Percentiles rank a stretch among this genome's conserved stretches.
Evolutionary conservation across 1,140 invertebrate genomes (phyloP).

Genomic region (Arctopsyche grandis): DNA sequence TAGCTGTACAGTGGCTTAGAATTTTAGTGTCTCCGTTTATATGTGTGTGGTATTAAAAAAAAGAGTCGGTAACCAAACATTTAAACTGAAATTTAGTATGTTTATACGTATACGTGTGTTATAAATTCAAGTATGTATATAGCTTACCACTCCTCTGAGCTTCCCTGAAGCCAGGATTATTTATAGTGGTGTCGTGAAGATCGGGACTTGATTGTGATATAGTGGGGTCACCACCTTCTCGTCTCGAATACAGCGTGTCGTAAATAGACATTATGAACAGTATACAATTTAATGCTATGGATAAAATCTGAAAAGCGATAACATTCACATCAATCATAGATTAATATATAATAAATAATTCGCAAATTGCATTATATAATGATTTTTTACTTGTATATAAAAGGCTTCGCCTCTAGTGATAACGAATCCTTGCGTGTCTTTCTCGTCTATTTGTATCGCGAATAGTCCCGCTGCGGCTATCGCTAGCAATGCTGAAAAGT

Average conservation of each 20-base stretch:
- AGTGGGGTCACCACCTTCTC: conserved; percentile 81
- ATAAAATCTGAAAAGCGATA: conserved; percentile 72
- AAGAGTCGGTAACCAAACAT: no score
- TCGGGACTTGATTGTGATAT: conserved; percentile 68
- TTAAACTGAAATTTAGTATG: no score
- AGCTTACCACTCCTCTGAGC: conserved; percentile 68
- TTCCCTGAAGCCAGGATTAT: conserved; percentile 86
- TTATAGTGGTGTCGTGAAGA: conserved; percentile 76
- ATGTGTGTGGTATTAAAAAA: no score
- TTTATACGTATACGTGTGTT: no score
- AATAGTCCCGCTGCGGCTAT: conserved; percentile 82
- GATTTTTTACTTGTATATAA: conserved; percentile 80
- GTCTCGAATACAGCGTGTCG: conserved; percentile 76
- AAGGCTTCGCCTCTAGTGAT: conserved; percentile 82
- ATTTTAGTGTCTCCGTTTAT: no score
- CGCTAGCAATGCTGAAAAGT: conserved; percentile 76
- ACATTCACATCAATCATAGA: background rate
- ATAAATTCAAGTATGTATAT: no score
- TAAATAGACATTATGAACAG: conserved; percentile 81
- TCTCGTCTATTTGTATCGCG: conserved; percentile 82
- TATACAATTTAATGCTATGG: conserved; percentile 77
- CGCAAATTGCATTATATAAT: background rate
- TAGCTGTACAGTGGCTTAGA: no score
- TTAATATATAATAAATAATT: background rate
- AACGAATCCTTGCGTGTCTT: conserved; percentile 75